A percentile compares a stretch with the other conserved stretches of the same genome.
Conservation (phyloP, 2,797 vertebrate genomes). For the Enteromius thamalakanensis region DNA sequence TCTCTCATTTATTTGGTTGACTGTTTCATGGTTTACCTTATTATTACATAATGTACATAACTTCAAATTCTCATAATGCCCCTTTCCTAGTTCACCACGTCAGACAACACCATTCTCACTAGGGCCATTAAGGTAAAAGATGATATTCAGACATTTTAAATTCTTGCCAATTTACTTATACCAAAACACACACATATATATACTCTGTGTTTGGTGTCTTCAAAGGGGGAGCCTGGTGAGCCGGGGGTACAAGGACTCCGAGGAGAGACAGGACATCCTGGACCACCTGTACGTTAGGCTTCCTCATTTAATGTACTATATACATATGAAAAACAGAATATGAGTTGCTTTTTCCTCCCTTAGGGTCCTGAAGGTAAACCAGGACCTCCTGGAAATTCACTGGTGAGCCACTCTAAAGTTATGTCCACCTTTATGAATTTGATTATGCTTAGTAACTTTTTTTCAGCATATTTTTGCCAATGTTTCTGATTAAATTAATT, state of each 20-base stretch:
- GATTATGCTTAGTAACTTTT: neutral
- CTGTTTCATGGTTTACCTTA: neutral
- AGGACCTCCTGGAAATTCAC: conserved; percentile 71
- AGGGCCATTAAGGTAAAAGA: conserved; percentile 81
- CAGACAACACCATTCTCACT: conserved; percentile 73
- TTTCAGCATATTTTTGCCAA: neutral
- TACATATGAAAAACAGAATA: neutral
- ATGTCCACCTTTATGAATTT: neutral
- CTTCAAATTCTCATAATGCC: conserved; percentile 31
- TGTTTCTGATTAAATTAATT: neutral
- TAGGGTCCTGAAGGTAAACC: conserved; percentile 82
- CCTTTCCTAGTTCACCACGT: conserved; percentile 66
- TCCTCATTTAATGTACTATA: neutral
- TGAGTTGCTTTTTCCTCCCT: neutral
- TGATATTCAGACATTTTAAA: neutral
- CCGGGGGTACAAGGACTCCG: conserved; percentile 77
- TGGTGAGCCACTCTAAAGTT: conserved; percentile 61
- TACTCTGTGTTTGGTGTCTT: neutral
- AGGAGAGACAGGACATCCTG: conserved; percentile 79
- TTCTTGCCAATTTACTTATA: neutral
- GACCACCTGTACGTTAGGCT: conserved; percentile 76
- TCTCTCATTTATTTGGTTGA: conserved; percentile 2
- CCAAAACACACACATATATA: neutral
- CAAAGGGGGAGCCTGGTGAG: conserved; percentile 72
- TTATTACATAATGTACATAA: neutral